Percentiles rank a stretch among this genome's conserved stretches.
Conservation (phyloP, 2,797 vertebrate genomes). For the Morelia viridis region DNA sequence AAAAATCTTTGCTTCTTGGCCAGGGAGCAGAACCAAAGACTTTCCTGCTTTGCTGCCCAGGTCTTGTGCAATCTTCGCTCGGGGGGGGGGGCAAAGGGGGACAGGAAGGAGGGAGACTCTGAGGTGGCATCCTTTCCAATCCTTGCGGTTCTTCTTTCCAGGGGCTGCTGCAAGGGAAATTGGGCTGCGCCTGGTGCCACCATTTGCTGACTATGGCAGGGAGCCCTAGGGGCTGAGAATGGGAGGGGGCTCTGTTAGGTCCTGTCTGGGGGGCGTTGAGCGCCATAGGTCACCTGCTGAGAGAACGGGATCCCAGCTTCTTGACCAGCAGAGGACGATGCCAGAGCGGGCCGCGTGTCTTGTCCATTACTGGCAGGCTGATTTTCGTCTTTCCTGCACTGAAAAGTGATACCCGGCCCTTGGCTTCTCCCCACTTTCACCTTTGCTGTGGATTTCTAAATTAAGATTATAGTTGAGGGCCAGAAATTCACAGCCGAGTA, state of each 20-base stretch:
- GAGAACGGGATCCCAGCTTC: not conserved
- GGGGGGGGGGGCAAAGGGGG: not conserved
- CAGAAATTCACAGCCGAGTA: not conserved
- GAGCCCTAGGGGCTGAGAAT: not conserved
- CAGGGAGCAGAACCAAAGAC: not conserved
- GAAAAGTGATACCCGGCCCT: not conserved
- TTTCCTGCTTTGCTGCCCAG: not conserved
- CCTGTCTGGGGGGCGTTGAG: not conserved
- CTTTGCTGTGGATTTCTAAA: not conserved
- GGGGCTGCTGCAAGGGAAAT: not conserved
- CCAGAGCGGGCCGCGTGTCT: not conserved
- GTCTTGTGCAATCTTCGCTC: not conserved
- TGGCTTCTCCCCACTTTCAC: not conserved
- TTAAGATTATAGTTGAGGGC: not conserved
- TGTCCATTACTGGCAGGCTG: not conserved
- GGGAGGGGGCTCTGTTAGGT: not conserved
- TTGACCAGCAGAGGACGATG: not conserved
- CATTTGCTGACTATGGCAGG: not conserved
- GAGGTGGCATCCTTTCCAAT: not conserved
- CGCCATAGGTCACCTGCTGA: not conserved
- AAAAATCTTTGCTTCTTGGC: not conserved
- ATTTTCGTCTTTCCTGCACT: not conserved
- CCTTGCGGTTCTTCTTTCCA: not conserved
- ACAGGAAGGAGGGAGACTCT: not conserved
- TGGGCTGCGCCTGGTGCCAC: not conserved